These are phyloP conservation scores for Drosophila nasuta DNA, from an alignment of 1,140 invertebrate genomes.

Conservation along the genomic window DNA sequence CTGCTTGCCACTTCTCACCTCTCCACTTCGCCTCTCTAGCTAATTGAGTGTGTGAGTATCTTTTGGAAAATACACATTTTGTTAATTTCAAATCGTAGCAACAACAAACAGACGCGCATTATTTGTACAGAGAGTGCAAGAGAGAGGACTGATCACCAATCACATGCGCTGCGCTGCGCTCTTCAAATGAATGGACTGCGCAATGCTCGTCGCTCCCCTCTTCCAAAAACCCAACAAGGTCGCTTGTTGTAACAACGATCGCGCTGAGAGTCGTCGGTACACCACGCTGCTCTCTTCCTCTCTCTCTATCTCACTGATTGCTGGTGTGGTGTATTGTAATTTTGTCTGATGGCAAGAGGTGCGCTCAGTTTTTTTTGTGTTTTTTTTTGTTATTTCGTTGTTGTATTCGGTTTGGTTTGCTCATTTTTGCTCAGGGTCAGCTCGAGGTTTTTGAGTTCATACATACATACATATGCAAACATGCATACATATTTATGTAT, in stretches of 20 bases:
- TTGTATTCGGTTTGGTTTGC: constrained; percentile 15
- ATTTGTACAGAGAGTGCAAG: constrained; percentile 24
- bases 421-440: constrained; percentile 72
- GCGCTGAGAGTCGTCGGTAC: constrained; percentile 10
- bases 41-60: constrained; percentile 42
- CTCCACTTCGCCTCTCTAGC: constrained; percentile 7
- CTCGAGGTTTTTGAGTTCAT: constrained; percentile 67
- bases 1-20: background rate
- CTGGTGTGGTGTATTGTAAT: constrained; percentile 40
- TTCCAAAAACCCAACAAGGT: constrained; percentile 47
- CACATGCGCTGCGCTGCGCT: constrained; percentile 16
- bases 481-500: constrained; percentile 21
- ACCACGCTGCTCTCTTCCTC: constrained; percentile 16
- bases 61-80: constrained; percentile 45
- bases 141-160: constrained; percentile 24
- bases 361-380: constrained; percentile 47
- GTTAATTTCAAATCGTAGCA: constrained; percentile 30
- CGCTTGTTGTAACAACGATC: constrained; percentile 51
- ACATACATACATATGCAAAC: constrained; percentile 5
- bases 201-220: constrained; percentile 31
- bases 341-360: constrained; percentile 50
- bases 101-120: background rate
- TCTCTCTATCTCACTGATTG: constrained; percentile 21
- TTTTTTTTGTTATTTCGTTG: too few relatives aligned
- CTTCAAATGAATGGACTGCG: constrained; percentile 47